Base-by-base conservation (phyloP, 2,888 invertebrate genomes). In the Fragum fragum region DNA sequence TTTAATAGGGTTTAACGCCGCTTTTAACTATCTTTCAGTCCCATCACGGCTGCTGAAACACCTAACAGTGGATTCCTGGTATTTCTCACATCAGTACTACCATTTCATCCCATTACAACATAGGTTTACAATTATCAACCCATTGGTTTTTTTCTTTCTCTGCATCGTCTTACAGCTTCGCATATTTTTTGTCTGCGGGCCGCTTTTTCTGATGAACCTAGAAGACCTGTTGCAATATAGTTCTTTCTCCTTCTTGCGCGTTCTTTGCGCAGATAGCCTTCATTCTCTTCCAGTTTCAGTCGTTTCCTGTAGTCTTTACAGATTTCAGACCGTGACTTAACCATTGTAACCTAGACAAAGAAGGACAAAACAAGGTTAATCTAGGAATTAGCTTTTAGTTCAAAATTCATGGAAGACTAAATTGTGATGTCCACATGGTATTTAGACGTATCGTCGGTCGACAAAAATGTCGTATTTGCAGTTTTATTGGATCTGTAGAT, bases 321-420 rank as follows among this genome's bases (percentile, higher is more conserved):
- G 32, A 72, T 72, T 52, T 76, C 76, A 18, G 76, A 47, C 28
- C 72, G n/a, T 42, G 78, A 78, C 32, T 73, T 73, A 0, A 63
- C 78, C 72, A 73, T 78, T 42, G 3, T 42, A 18, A 68, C 42
- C 72, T 72, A 21, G 23, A 52, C 7, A 28, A 11, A 2, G 2
- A 57, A n/a, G 32, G 21, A 36, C 16, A 61, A 61, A 7, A 26
- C 14, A 6, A 36, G 3, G 9, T 36, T 47, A 47, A 9, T 9
- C 47, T 14, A 47, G 47, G 14, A 6, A n/a, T n/a, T n/a, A n/a
- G n/a, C n/a, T n/a, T n/a, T n/a, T n/a, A n/a, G n/a, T n/a, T n/a
- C n/a, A n/a, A n/a, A n/a, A n/a, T n/a, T n/a, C n/a, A n/a, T n/a
- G n/a, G n/a, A n/a, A n/a, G n/a, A n/a, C n/a, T n/a, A n/a, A n/a